phyloP scores from a whole-genome alignment of 2,797 vertebrate genomes.

The Chiloscyllium punctatum region DNA sequence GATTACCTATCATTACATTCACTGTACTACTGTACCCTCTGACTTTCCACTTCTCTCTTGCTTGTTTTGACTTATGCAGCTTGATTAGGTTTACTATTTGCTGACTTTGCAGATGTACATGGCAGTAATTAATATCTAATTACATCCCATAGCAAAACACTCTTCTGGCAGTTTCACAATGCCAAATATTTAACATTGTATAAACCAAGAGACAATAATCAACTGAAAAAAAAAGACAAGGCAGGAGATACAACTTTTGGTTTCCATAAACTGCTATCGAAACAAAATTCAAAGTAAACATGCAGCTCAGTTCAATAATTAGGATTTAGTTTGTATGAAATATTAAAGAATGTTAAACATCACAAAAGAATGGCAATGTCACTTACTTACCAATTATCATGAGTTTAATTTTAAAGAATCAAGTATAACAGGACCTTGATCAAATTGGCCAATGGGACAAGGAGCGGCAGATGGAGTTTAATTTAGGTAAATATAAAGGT shows the following conservation, averaged over 20 bases:
- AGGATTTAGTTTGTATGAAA: background rate
- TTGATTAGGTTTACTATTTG: slow-evolving; percentile 45
- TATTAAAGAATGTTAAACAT: background rate
- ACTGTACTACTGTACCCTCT: background rate
- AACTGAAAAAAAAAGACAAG: background rate
- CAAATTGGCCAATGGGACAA: too few relatives aligned
- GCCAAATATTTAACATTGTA: background rate
- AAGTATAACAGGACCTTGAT: too few relatives aligned
- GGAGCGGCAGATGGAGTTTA: too few relatives aligned
- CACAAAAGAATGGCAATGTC: background rate
- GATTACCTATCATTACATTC: background rate
- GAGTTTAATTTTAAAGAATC: background rate
- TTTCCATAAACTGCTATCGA: background rate
- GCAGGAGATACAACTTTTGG: background rate
- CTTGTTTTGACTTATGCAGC: background rate
- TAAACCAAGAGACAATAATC: background rate
- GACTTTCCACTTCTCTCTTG: background rate
- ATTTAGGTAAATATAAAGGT: too few relatives aligned
- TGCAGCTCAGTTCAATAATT: background rate
- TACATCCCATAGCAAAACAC: slow-evolving; percentile 72
- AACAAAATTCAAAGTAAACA: background rate
- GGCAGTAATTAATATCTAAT: slow-evolving; percentile 92
- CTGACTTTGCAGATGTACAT: slow-evolving; percentile 60
- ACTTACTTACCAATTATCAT: background rate
- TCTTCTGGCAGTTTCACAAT: background rate